Conservation (phyloP, 1,140 invertebrate genomes). For the Drosophila lini region DNA sequence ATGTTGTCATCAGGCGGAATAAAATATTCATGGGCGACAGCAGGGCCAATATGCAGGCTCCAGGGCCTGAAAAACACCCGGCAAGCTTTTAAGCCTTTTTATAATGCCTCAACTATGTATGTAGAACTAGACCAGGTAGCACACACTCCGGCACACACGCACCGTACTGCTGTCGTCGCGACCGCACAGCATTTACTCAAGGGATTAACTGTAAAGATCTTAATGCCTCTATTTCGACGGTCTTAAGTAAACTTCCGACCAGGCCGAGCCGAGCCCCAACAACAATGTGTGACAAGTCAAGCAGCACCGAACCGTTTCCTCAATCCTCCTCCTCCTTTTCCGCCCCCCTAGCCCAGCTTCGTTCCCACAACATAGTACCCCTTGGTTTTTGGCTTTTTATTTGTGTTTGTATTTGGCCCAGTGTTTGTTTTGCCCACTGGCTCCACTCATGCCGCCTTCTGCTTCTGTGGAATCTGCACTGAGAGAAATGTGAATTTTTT, state of each 20-base stretch:
- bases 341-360: constrained; percentile 11
- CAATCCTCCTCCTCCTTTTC: background rate
- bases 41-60: constrained; percentile 29
- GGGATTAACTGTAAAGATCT: constrained; percentile 83
- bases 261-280: constrained; percentile 16
- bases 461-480: constrained; percentile 14
- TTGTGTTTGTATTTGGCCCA: constrained; percentile 74
- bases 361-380: background rate
- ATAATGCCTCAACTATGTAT: constrained; percentile 65
- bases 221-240: constrained; percentile 83
- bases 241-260: constrained; percentile 80
- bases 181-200: constrained; percentile 78
- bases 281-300: constrained; percentile 77
- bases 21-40: constrained; percentile 66
- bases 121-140: constrained; percentile 68
- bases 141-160: constrained; percentile 39
- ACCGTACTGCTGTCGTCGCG: constrained; percentile 46
- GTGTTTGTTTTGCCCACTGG: constrained; percentile 77
- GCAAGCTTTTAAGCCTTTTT: constrained; percentile 76
- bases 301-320: constrained; percentile 48
- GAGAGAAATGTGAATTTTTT: constrained; percentile 5
- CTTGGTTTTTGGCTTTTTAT: constrained; percentile 59
- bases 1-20: constrained; percentile 46
- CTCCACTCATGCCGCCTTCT: constrained; percentile 51
- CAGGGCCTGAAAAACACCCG: constrained; percentile 23